Percentiles rank a stretch among this genome's conserved stretches.
Evolutionary conservation across 2,888 invertebrate genomes (phyloP).

Genomic region (Polydrusus pterygomalis): DNA sequence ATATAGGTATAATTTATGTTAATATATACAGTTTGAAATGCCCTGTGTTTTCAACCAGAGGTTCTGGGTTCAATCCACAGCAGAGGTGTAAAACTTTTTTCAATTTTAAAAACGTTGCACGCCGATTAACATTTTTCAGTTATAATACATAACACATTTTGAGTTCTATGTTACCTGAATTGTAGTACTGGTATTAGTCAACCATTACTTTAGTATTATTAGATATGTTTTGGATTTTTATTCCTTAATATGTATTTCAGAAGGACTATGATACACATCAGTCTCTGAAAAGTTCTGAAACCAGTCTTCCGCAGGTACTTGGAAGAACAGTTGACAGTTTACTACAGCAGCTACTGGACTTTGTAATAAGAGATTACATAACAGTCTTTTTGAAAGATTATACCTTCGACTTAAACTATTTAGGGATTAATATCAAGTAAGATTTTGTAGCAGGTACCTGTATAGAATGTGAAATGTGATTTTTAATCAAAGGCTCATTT

Average conservation of each 20-base stretch:
- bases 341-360: conserved; percentile 87
- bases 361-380: conserved; percentile 86
- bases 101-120: no score
- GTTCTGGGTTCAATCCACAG: no score
- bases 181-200: no score
- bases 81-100: no score
- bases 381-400: conserved; percentile 82
- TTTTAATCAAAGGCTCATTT: neutral
- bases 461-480: neutral
- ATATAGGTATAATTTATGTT: no score
- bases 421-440: conserved; percentile 74
- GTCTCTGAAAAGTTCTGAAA: conserved; percentile 60
- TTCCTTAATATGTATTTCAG: conserved; percentile 63
- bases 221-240: no score
- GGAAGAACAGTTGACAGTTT: conserved; percentile 89
- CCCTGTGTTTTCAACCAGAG: no score
- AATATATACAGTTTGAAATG: no score
- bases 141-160: no score
- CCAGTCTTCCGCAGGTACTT: conserved; percentile 84
- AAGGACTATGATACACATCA: conserved; percentile 65
- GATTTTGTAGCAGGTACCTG: conserved; percentile 41
- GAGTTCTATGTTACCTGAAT: no score
- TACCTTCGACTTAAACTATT: conserved; percentile 73
- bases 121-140: no score
- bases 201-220: no score